Base-by-base conservation (phyloP, 1,140 invertebrate species). In the Zaprionus davidi region DNA sequence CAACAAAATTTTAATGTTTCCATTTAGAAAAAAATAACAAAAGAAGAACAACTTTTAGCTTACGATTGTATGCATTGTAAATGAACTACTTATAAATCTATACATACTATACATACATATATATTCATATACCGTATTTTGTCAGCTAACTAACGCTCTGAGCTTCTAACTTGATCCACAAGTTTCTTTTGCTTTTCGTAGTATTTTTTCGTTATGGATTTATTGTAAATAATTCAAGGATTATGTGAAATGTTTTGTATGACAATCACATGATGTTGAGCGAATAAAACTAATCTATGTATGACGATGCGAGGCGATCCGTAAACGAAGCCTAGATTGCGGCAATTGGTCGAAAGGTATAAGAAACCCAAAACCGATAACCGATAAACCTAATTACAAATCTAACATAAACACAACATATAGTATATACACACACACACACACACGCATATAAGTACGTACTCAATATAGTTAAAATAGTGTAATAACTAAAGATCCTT, bases 241-340 rank as follows among this genome's bases (percentile, higher is more conserved):
- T 91, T 90, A 90, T 91, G 90, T 91, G 91, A 92, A 92, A 92
- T 92, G 91, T 92, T 92, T 92, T 92, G 91, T 92, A 92, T 92
- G 91, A 92, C 91, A 92, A 92, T 92, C 91, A 92, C 91, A 92
- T 92, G 91, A 92, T 90, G 85, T 90, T 88, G 84, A 81, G 86
- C 71, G 86, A 90, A 90, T 67, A 82, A 69, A 75, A 75, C 55
- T 78, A 68, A 51, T 20, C 46, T 66, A 66, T 66, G 53, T 66
- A 66, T 64, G 53, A 65, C 62, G 64, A 82, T 5, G 46, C 24
- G 7, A 20, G 46, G 53, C 65, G 63, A 82, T 41, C 65, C 57
- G 59, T 65, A 82, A 72, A 68, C 71, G 62, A 86, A 87, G 59
- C 58, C 15, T 46, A 59, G 85, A 79, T 81, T 81, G 78, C 81